Base-by-base conservation (phyloP, 2,797 vertebrate species). In the Smutsia temminckii region DNA sequence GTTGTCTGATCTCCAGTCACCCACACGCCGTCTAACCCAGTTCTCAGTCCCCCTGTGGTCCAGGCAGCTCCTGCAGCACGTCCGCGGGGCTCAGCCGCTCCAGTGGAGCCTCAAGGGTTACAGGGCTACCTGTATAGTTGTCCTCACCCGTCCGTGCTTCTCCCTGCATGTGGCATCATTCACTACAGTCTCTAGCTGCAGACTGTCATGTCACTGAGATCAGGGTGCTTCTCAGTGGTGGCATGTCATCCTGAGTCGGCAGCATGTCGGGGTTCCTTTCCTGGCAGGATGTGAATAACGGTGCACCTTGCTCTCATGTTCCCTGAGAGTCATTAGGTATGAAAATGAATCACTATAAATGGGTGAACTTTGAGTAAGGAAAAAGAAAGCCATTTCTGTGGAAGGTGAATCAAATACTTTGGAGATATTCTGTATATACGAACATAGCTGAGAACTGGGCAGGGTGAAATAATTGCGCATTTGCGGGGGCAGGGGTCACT, bases 241-340 rank as follows among this genome's bases (percentile, higher is more conserved):
- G 13, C 0, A 0, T 2, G 20, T 59, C 29, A 5, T 23, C 0
- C 0, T 1, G 55, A 49, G 55, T 2, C 7, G 42, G 23, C 2
- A 3, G 7, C 6, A 0, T 29, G 32, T 63, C 3, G 46, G 46
- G 11, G 46, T 51, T 72, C 40, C 21, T 4, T 29, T 46, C 17
- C 13, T 0, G 9, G 69, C 12, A 29, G 10, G 51, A 12, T 11
- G 5, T 21, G 23, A 17, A 10, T 53, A 20, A 49, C 0, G 10
- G 55, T 34, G 32, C 40, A 57, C n/a, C 23, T 10, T 29, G 32
- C 57, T 20, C 2, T 37, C 40, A 4, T 3, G 5, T 51, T 51
- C 2, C 23, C n/a, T 51, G 25, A 53, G 42, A 18, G 4, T 51
- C 42, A 32, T 0, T 25, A 5, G 71, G 17, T 63, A 6, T 12